Conservation (phyloP, 2,888 invertebrate species). For the Cantharis lateralis region DNA sequence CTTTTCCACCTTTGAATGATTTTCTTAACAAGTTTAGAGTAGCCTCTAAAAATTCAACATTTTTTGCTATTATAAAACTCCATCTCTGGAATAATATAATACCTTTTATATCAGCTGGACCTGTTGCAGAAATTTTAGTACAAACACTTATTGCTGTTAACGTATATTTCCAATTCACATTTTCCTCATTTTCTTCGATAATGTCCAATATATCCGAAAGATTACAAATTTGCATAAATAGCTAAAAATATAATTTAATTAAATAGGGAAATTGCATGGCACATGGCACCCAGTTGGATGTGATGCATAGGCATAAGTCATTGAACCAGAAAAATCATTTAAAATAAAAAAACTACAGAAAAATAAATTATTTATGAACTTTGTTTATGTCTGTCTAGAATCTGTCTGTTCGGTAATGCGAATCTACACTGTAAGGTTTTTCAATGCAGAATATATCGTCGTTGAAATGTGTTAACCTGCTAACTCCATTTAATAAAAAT, state of each 20-base stretch:
- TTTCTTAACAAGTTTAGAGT: constrained; percentile 4
- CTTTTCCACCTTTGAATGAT: constrained; percentile 20
- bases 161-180: constrained; percentile 19
- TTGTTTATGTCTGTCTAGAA: too few species aligned
- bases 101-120: background rate
- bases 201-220: constrained; percentile 15
- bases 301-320: too few species aligned
- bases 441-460: too few species aligned
- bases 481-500: too few species aligned
- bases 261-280: background rate
- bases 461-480: too few species aligned
- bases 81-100: background rate
- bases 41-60: constrained; percentile 4
- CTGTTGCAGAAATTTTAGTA: constrained; percentile 8
- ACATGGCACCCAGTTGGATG: too few species aligned
- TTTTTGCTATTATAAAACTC: background rate
- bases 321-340: too few species aligned
- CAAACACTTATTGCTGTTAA: constrained; percentile 17
- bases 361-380: too few species aligned
- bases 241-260: background rate
- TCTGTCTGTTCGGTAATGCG: too few species aligned
- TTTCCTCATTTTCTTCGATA: constrained; percentile 11
- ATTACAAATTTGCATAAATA: constrained; percentile 16
- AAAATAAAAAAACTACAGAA: too few species aligned
- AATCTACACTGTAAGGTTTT: too few species aligned